Base-by-base conservation (phyloP, 1,140 invertebrate genomes). In the Drosophila kohkoa region DNA sequence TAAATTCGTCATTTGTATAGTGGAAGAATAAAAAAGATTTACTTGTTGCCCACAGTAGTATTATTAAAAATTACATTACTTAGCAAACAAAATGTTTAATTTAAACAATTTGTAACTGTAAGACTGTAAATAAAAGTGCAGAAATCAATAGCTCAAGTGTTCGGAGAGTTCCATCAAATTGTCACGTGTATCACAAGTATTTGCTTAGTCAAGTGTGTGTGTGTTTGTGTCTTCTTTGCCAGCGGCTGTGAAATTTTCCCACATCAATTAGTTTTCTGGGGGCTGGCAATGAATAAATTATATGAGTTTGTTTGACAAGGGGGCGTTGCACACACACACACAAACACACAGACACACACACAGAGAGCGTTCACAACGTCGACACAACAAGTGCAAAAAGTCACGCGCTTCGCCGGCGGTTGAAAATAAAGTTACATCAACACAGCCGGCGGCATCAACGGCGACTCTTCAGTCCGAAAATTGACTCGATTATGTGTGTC, bases 401-500 rank as follows among this genome's bases (percentile, higher is more conserved):
- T 91, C 89, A 91, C 89, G 89, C 89, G 89, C 89, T 79, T 13
- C 35, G 32, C 67, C 52, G 58, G 46, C 62, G 67, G 60, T 48
- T 41, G 55, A 72, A 75, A 63, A 82, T 74, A 83, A 88, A 88
- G 85, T 88, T 88, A 88, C 80, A 88, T 83, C 75, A 88, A 83
- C 85, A 83, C 85, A 89, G 85, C 77, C 83, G 79, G 20, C 83
- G 77, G 64, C 65, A 20, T 2, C n/a, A 67, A 67, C 38, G 30
- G 28, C 30, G 30, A 32, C 30, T 5, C 30, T 32, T 5, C 5
- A 67, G 70, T 73, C 70, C 70, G 63, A 89, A 90, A 91, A 91
- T 91, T 91, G 89, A 91, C 89, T 91, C 88, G 89, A 91, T 91
- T 91, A 91, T 89, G 80, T 91, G 82, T 86, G 85, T 78, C 75